Percentiles rank a stretch among this genome's conserved stretches.
Conservation (phyloP, 2,797 vertebrate species). For the Myotis daubentonii region DNA sequence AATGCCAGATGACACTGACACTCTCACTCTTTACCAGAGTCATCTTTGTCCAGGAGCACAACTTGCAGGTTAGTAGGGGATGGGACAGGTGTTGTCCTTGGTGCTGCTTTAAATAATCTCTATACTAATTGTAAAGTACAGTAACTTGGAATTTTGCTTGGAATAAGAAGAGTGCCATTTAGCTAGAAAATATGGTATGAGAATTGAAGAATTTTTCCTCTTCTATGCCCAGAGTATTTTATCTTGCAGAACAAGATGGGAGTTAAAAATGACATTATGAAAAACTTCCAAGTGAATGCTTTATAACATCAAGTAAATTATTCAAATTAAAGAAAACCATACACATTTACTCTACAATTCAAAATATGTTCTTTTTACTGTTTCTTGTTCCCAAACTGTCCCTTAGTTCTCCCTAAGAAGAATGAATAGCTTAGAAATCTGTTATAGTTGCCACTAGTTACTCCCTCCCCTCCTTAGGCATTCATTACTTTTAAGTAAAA, state of each 20-base stretch:
- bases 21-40: not conserved
- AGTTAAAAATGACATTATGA: not conserved
- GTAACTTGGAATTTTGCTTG: not conserved
- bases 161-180: constrained; percentile 38
- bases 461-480: not conserved
- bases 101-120: not conserved
- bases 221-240: not conserved
- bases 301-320: not conserved
- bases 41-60: not conserved
- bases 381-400: not conserved
- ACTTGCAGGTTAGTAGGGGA: not conserved
- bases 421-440: not conserved
- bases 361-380: constrained; percentile 23
- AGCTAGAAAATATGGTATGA: not conserved
- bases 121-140: not conserved
- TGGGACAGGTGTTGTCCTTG: not conserved
- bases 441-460: not conserved
- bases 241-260: not conserved
- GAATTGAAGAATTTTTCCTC: not conserved
- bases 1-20: not conserved
- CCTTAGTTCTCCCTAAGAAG: constrained; percentile 44
- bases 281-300: not conserved
- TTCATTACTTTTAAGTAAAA: constrained; percentile 36
- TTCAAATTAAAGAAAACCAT: not conserved
- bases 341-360: not conserved